Conservation (phyloP, 2,113 vertebrate species). For the Rhinopomastus cyanomelas region DNA sequence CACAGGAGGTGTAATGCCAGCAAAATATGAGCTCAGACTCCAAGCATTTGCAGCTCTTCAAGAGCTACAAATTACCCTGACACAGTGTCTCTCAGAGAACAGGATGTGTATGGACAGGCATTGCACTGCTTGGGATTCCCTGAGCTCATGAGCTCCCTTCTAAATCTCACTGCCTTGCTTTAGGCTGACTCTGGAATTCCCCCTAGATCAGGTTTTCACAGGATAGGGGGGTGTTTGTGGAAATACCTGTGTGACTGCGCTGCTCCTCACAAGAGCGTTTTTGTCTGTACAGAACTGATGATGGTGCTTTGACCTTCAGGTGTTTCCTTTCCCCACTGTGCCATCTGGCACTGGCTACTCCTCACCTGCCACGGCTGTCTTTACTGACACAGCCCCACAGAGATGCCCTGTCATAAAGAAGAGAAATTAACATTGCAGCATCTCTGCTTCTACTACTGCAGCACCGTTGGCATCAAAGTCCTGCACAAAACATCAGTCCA, state of each 20-base stretch:
- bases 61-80: neutral
- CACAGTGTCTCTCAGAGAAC: neutral
- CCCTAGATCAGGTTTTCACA: neutral
- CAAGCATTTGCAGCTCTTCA: neutral
- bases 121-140: neutral
- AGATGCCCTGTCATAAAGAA: neutral
- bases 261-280: neutral
- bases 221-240: neutral
- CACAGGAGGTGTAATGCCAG: neutral
- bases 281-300: rapidly evolving
- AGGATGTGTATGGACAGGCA: neutral
- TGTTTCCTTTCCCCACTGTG: neutral
- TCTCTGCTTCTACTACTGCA: neutral
- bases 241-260: neutral
- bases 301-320: neutral
- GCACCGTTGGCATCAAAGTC: neutral
- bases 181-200: neutral
- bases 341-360: neutral
- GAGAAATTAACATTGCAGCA: neutral
- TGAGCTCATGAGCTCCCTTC: neutral
- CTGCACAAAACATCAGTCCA: neutral
- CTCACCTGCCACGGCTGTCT: neutral
- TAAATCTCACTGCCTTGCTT: neutral
- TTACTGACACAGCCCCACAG: neutral
- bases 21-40: neutral